Base-by-base conservation (phyloP, 1,140 invertebrate genomes). In the Nephila pilipes region DNA sequence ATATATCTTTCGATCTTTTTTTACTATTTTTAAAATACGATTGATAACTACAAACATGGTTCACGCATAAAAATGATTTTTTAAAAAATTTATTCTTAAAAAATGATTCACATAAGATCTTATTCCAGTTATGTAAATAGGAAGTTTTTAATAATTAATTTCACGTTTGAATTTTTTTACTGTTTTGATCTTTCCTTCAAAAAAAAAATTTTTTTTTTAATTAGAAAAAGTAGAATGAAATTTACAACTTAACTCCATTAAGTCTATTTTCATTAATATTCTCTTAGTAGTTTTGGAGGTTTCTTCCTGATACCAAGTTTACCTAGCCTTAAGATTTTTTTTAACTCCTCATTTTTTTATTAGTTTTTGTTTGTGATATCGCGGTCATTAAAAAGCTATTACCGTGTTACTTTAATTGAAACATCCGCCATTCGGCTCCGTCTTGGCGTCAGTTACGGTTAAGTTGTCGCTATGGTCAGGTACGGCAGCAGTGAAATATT, bases 211-310 rank as follows among this genome's bases (percentile, higher is more conserved):
- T 46, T 46, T 38, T 10, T 6, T 46, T 46, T 46, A 46, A 46
- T 46, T 46, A 6, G 12, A 46, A 46, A 10, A 46, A 46, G 6
- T 46, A 10, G 46, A 46, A 10, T 46, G 46, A 36, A 75, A 75
- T 75, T 75, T 75, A 14, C 69, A 75, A 75, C 14, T 75, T 75
- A 3, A 75, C 12, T 75, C 69, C 29, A 75, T 75, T 75, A 75
- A 18, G 1, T 75, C 32, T 32, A 36, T 18, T 75, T 32, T 32
- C 29, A 75, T 75, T 75, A 75, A 36, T 75, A 75, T 75, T 75
- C 69, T 16, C 16, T 25, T 0, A 75, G 16, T 18, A 3, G 1
- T 75, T 75, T 75, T 75, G 3, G 5, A 75, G 32, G 3, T 75
- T 75, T 36, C 32, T 36, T 32, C 69, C 29, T 75, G 12, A 32